Percentiles rank a stretch among this genome's conserved stretches.
Evolutionary conservation across 2,113 vertebrate genomes (phyloP).

Genomic region (Galemys pyrenaicus): DNA sequence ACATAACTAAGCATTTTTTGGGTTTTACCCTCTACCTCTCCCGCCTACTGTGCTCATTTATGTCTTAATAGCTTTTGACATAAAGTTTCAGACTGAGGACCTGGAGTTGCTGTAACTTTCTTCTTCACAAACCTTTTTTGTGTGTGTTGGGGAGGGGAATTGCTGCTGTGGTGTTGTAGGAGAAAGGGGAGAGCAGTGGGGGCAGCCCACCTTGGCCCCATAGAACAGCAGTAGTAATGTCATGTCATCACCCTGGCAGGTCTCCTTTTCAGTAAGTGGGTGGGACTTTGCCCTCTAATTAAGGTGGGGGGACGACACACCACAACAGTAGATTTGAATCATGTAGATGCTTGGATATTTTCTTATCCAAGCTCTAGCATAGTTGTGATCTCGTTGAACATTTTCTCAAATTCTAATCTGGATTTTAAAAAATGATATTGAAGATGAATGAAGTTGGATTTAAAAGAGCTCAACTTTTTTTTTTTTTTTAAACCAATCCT

Average conservation of each 20-base stretch:
- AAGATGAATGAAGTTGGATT: constrained; percentile 19
- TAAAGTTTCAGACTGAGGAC: not conserved
- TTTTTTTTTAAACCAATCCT: not conserved
- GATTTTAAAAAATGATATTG: constrained; percentile 6
- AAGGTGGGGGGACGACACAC: not conserved
- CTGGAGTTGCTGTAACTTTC: not conserved
- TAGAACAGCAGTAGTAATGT: not conserved
- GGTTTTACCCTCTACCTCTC: not conserved
- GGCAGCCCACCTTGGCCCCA: not conserved
- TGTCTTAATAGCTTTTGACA: not conserved
- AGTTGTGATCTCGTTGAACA: not conserved
- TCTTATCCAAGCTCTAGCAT: not conserved
- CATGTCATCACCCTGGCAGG: not conserved
- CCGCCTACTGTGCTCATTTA: not conserved
- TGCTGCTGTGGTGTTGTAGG: not conserved
- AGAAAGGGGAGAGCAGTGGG: not conserved
- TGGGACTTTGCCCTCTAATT: not conserved
- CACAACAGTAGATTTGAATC: constrained; percentile 34
- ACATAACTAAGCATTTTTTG: not conserved
- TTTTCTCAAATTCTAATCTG: not conserved
- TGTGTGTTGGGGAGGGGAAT: not conserved
- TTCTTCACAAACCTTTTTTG: not conserved
- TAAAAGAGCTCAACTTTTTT: not conserved
- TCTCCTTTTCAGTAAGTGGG: not conserved
- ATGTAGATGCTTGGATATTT: not conserved